Evolutionary conservation across 1,140 invertebrate genomes (phyloP).

Genomic region (Nephotettix cincticeps): DNA sequence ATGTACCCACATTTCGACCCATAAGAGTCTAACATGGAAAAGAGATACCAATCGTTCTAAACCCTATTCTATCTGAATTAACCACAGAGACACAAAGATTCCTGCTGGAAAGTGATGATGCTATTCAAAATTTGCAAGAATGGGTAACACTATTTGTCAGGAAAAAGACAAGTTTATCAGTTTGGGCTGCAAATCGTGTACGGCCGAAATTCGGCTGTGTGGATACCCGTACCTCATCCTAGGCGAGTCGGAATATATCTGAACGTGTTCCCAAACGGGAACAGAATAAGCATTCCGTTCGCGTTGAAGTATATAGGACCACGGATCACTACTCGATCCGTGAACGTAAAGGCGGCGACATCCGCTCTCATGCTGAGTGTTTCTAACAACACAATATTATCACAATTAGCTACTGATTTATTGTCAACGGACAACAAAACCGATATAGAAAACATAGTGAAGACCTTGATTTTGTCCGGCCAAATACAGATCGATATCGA

Average conservation of each 20-base stretch:
- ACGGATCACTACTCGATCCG: not conserved
- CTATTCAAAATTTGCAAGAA: no score
- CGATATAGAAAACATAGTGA: not conserved
- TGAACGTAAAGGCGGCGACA: not conserved
- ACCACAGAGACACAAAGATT: no score
- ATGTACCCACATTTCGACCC: no score
- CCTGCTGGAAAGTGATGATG: no score
- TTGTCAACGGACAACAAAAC: not conserved
- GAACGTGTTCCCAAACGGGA: not conserved
- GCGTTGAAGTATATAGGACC: not conserved
- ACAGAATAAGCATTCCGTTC: not conserved
- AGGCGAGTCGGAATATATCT: not conserved
- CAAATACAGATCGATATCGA: no score
- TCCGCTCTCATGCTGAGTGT: not conserved
- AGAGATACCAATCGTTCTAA: no score
- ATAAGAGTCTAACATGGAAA: no score
- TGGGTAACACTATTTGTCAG: no score
- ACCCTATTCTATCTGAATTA: no score
- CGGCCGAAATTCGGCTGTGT: not conserved
- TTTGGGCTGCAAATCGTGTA: not conserved
- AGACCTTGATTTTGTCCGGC: no score
- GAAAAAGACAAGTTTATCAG: no score
- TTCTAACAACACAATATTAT: not conserved
- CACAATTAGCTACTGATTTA: not conserved
- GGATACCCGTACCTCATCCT: not conserved